Conservation (phyloP, 1,140 invertebrate genomes). For the Dermatophagoides farinae region DNA sequence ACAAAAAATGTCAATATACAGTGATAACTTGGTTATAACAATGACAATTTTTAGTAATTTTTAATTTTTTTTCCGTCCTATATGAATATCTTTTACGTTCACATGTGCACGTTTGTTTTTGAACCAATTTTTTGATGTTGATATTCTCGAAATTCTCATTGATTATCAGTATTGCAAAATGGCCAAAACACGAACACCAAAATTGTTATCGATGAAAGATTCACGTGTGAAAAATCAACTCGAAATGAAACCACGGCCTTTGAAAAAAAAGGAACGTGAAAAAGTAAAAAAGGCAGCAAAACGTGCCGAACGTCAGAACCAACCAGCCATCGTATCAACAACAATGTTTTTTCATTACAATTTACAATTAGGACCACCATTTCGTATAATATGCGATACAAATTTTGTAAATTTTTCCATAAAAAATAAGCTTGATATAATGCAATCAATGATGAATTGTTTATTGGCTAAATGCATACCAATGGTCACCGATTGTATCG, state of each 20-base stretch:
- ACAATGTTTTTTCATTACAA: conserved; percentile 89
- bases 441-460: conserved; percentile 97
- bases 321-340: conserved; percentile 52
- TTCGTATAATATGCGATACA: conserved; percentile 87
- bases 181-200: conserved; percentile 5
- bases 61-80: no score
- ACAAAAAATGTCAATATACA: no score
- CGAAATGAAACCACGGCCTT: not conserved
- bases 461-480: conserved; percentile 96
- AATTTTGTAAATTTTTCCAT: conserved; percentile 99
- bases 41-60: no score
- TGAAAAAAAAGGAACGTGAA: conserved; percentile 12
- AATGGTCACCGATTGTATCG: conserved; percentile 93
- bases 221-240: not conserved
- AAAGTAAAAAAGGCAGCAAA: not conserved
- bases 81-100: no score
- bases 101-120: no score
- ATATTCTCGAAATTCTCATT: no score
- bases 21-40: no score
- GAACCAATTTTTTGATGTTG: no score
- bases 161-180: no score
- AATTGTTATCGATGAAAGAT: conserved; percentile 12
- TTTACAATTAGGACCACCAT: conserved; percentile 93
- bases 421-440: conserved; percentile 91
- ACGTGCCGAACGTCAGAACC: conserved; percentile 30